Evolutionary conservation across 2,113 vertebrate genomes (phyloP), one percentile per base, ranked within the genome.

Genomic region (Myotis davidii): DNA sequence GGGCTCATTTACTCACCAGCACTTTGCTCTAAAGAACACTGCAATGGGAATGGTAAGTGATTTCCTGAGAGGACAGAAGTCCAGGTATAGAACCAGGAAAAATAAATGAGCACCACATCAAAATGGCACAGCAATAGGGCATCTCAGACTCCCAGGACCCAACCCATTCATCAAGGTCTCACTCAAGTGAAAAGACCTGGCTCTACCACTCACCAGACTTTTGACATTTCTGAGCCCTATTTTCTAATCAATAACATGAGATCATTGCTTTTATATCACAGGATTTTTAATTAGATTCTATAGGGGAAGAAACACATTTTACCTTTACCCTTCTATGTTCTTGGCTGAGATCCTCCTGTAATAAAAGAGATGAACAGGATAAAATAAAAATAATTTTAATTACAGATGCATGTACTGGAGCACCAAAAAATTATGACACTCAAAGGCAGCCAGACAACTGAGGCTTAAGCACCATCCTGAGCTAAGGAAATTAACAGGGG

Each of bases 121-220:
- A 65, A 65, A 29, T 61, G 27, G 17, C n/a, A 3, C 32, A 34
- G 16, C 2, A 9, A 1, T 4, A 2, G 0, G 8, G 1, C 1
- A 27, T 52, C 29, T 81, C 27, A 42, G 45, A 34, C 27, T 74
- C 7, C 20, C 14, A 27, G 59, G 72, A 48, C 27, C 29, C 0
- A 0, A 69, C 39, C 1, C 10, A 27, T 86, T 21, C 65, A 37
- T 65, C 61, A 45, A 52, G 69, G 14, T 32, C 21, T 18, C 32
- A n/a, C 6, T 52, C 17, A 42, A 56, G 10, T 18, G 2, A 86
- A 23, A 42, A 45, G 8, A 21, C 20, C 16, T 27, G 11, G 52
- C 10, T 90, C 25, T 61, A 4, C 3, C 48, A 42, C 18, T 65
- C 70, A 12, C 21, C 29, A 88, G 17, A 42, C 8, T 20, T 81